Conservation (phyloP, 1,140 invertebrate species). For the Elymnias hypermnestra region DNA sequence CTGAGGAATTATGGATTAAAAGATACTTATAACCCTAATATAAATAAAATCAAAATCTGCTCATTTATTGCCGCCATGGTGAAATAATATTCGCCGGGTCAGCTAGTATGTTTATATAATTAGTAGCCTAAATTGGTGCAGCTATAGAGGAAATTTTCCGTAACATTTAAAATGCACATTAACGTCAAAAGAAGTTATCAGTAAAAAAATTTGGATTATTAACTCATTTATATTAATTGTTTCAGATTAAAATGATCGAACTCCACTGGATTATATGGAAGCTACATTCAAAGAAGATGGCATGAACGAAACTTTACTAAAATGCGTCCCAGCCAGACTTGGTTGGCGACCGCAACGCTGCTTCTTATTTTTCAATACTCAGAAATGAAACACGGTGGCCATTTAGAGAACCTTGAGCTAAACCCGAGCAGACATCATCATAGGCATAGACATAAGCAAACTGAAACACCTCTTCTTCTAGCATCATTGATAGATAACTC, state of each 20-base stretch:
- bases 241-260: conserved; percentile 49
- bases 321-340: conserved; percentile 49
- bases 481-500: conserved; percentile 20
- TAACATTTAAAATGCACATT: too few relatives aligned
- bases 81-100: too few relatives aligned
- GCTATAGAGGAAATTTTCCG: too few relatives aligned
- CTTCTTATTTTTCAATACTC: conserved; percentile 34
- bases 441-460: conserved; percentile 51
- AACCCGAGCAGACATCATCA: conserved; percentile 48
- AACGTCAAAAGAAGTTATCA: too few relatives aligned
- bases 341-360: conserved; percentile 45
- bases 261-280: conserved; percentile 30
- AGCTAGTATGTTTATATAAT: too few relatives aligned
- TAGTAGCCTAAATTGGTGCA: too few relatives aligned
- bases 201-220: too few relatives aligned
- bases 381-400: conserved; percentile 39
- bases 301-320: conserved; percentile 44
- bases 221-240: conserved; percentile 28
- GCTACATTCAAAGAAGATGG: conserved; percentile 36
- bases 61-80: too few relatives aligned
- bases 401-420: conserved; percentile 24
- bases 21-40: too few relatives aligned
- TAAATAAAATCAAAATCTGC: too few relatives aligned
- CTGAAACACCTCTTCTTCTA: conserved; percentile 16
- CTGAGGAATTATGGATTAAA: too few relatives aligned